Evolutionary conservation across 2,113 vertebrate species (phyloP), one percentile per base, ranked within the genome.

Genomic region (Rostratula benghalensis): DNA sequence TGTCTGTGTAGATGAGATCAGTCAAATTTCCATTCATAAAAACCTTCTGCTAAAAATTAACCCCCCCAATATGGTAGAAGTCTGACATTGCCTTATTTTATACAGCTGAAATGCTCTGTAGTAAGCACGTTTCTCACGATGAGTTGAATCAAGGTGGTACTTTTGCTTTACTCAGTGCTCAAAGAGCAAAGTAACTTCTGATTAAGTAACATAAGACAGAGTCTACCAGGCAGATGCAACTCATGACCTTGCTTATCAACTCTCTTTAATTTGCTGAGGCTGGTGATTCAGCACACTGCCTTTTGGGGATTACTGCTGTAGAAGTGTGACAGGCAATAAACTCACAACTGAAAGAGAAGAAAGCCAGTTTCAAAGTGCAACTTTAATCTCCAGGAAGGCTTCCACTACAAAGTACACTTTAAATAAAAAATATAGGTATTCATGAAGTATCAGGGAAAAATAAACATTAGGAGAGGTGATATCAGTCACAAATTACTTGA

Each of bases 131-230:
- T 74, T 33, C 76, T 89, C 25, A 14, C 37, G 7, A 24, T 56
- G 6, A 75, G 15, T 17, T 79, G 11, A 71, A 57, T 30, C 59
- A 51, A 56, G 28, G 23, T 30, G 12, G 21, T 28, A 43, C 43
- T 21, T 93, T 53, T 51, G 13, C 60, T 83, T 79, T 67, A 53
- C 50, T 78, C 46, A 39, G 2, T 83, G 67, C 77, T 85, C 81
- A 75, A 92, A 83, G 80, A 85, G 60, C 51, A 81, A 95, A 95
- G 74, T 83, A 93, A 89, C 31, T 80, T 65, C 68, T 83, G 61
- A 92, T 67, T 51, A 92, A 92, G 33, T 60, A 76, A 79, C 21
- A 13, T 17, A 87, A 64, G n/a, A 35, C 25, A 37, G 51, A 89
- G 41, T 51, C 68, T 85, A 51, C 35, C 5, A 13, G 69, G 48